Evolutionary conservation across 2,888 invertebrate genomes (phyloP).

Genomic region (Rutpela maculata): DNA sequence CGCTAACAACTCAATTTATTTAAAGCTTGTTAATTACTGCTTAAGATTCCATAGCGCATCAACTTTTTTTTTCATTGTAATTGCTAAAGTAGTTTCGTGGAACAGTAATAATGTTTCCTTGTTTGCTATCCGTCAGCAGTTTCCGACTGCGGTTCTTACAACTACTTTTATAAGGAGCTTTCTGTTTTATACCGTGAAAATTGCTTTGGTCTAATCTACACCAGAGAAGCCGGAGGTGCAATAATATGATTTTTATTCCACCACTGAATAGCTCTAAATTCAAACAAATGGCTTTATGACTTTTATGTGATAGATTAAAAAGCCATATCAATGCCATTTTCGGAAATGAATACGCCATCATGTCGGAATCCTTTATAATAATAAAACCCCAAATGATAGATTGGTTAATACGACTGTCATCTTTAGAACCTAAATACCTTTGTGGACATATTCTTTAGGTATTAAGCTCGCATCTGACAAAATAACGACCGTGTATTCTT

Average conservation of each 20-base stretch:
- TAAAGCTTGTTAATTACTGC: too few species aligned
- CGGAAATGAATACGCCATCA: neutral
- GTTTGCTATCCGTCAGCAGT: neutral
- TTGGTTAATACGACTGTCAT: neutral
- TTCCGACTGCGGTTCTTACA: neutral
- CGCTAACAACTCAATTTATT: too few species aligned
- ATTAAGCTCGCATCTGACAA: neutral
- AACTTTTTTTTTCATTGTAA: too few species aligned
- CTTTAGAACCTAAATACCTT: neutral
- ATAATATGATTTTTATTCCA: constrained; percentile 5
- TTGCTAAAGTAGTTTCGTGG: too few species aligned
- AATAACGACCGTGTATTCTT: neutral
- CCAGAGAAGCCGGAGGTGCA: neutral
- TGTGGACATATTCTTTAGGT: neutral
- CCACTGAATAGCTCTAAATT: constrained; percentile 5
- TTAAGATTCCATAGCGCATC: too few species aligned
- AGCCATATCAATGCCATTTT: constrained; percentile 10
- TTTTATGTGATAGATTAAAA: constrained; percentile 22
- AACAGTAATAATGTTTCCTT: too few species aligned
- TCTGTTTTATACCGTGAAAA: neutral
- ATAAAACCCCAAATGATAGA: neutral
- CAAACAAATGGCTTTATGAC: constrained; percentile 21
- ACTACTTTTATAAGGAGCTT: neutral
- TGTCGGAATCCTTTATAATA: neutral
- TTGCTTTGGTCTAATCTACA: constrained; percentile 3